phyloP scores from a whole-genome alignment of 1,140 invertebrate species.

The Palaemon carinicauda region DNA sequence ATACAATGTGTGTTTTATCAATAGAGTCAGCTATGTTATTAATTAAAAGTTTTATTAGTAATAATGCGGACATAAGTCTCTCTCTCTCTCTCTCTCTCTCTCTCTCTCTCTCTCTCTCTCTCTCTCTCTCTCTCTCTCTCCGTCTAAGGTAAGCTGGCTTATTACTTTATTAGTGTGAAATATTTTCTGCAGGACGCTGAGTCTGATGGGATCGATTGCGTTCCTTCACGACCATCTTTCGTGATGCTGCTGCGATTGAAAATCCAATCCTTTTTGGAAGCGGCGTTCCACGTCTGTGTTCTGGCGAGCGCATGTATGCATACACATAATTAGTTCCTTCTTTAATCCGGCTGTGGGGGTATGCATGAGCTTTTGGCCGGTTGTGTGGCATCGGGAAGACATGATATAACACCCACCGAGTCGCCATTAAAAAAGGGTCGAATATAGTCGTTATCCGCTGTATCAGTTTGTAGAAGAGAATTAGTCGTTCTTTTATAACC shows the following conservation, averaged over 20 bases:
- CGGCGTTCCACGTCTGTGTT: too few relatives aligned
- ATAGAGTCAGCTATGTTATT: too few relatives aligned
- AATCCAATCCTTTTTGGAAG: too few relatives aligned
- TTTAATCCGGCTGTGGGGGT: neutral
- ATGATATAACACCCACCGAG: neutral
- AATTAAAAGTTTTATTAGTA: too few relatives aligned
- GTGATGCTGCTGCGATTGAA: neutral
- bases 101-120: too few relatives aligned
- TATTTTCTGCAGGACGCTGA: too few relatives aligned
- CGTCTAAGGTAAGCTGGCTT: neutral
- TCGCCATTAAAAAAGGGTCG: constrained; percentile 5
- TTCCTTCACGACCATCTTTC: neutral
- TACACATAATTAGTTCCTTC: neutral
- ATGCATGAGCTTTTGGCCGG: neutral
- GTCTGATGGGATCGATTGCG: neutral
- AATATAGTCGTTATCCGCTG: constrained; percentile 24
- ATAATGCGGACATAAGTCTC: too few relatives aligned
- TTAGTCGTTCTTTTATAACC: constrained; percentile 29
- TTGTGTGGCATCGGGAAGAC: neutral
- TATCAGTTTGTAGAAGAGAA: constrained; percentile 30
- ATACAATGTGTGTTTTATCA: too few relatives aligned
- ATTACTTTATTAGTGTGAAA: too few relatives aligned
- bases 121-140: too few relatives aligned
- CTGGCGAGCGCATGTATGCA: neutral
- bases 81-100: too few relatives aligned